Base-by-base conservation (phyloP, 2,888 invertebrate genomes). In the Lycocerus yunnanus region DNA sequence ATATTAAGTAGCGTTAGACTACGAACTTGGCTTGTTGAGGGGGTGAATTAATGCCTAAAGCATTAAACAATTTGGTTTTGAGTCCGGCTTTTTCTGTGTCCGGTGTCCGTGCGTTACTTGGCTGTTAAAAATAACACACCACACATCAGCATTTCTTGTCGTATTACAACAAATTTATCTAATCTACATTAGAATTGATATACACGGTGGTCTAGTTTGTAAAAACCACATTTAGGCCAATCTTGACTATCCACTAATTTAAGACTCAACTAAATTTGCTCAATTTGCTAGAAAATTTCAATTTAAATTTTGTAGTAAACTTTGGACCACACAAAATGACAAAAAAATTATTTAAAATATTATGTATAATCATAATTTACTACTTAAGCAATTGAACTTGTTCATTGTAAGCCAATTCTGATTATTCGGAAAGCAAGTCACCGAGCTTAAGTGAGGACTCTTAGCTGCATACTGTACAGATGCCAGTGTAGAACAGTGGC, bases 31-130 rank as follows among this genome's bases (percentile, higher is more conserved):
- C 80, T 86, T 87, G 83, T 81, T 85, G 79, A 84, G 83, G 69
- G n/a, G 87, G 90, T 82, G 93, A 92, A 89, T 93, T 92, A 89
- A 94, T 92, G 85, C 95, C 94, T 88, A 95, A 90, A 86, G 92
- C 95, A 90, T 93, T 93, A 90, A 95, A 94, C 87, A 95, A 90
- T 92, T 95, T 95, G 88, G 92, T 93, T 91, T 94, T 94, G 87
- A 95, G 90, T 89, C 94, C 93, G 89, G 92, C 91, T 88, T 88
- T 89, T 89, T 91, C 91, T 90, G 92, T 89, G 88, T 92, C 90
- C 88, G 90, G 90, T 87, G 91, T 89, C 89, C 91, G 88, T 89
- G 89, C 89, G 89, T 91, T 91, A 89, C 90, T 88, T 87, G 87
- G 86, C 88, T 89, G 88, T 87, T 84, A 87, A 88, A 86, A 88